Base-by-base conservation (phyloP, 2,113 vertebrate species). In the Tachuris rubrigastra region DNA sequence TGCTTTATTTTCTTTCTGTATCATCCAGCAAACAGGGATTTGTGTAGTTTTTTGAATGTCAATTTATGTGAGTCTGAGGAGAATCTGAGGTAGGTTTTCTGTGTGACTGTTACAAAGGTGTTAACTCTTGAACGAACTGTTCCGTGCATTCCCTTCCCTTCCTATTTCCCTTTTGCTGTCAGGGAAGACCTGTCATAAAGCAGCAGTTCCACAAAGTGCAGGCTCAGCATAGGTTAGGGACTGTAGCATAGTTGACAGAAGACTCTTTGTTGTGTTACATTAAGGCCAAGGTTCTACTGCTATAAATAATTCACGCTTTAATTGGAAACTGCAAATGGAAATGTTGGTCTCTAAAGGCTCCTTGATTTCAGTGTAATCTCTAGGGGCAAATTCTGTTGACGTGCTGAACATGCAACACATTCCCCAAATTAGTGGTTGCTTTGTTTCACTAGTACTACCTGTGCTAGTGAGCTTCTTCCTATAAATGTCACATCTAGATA, bases 301-400 rank as follows among this genome's bases (percentile, higher is more conserved):
- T 84, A 65, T 96, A 96, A 97, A 95, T 94, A 96, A 96, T 90
- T 47, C 47, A 89, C 86, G 33, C 90, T 90, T 95, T 89, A 93
- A 93, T 88, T 94, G 90, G 88, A 86, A 93, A 81, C 44, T 81
- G 89, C 53, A 33, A 23, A 81, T 76, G 41, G 73, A 90, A 90
- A 86, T 74, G 68, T 4, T 13, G 2, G 1, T 73, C 75, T 81
- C 47, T 85, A 8, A 33, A 60, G 83, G 41, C 78, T 90, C 35
- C 17, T 62, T 74, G 65, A 56, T 72, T 68, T 81, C 66, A 10
- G 12, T 63, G 2, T 67, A 58, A 80, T 76, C 81, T 87, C 59
- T 25, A 25, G 50, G 55, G 69, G 8, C 37, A 53, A 28, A 21
- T 41, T 74, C 56, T 74, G 65, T 6, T 82, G 46, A 28, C 1